Evolutionary conservation across 2,797 vertebrate species (phyloP).

Genomic region (Microctenopoma steveboyesi): DNA sequence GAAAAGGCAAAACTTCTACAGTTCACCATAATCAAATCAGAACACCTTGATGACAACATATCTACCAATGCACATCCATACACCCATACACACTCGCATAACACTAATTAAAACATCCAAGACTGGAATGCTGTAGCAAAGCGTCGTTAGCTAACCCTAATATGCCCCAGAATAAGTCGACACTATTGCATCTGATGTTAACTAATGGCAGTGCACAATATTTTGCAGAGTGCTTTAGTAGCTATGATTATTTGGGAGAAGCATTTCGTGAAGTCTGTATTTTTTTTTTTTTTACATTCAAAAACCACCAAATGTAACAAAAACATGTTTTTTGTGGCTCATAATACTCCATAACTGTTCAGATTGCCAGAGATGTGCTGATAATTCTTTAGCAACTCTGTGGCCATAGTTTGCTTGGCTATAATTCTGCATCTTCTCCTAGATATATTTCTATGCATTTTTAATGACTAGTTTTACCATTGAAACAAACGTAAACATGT

Average conservation of each 20-base stretch:
- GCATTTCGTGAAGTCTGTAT: neutral
- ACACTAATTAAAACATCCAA: conserved; percentile 27
- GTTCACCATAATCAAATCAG: conserved; percentile 41
- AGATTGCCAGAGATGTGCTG: neutral
- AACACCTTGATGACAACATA: conserved; percentile 23
- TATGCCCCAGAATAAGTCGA: conserved; percentile 17
- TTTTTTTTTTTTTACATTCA: conserved; percentile 8
- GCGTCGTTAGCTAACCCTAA: neutral
- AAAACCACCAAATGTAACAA: conserved; percentile 5
- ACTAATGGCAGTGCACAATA: neutral
- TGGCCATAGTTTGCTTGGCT: conserved; percentile 26
- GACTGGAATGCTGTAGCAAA: conserved; percentile 24
- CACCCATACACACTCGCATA: conserved; percentile 19
- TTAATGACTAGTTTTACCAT: conserved; percentile 3
- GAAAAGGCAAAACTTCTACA: conserved; percentile 46
- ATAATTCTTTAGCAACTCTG: conserved; percentile 13
- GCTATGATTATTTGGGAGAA: neutral
- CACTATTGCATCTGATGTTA: conserved; percentile 12
- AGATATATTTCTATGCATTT: conserved; percentile 17
- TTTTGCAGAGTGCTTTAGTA: conserved; percentile 1
- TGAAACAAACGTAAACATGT: conserved; percentile 7
- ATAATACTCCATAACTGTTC: neutral
- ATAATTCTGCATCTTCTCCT: conserved; percentile 15
- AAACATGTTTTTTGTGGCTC: neutral
- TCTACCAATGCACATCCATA: conserved; percentile 16